These are phyloP conservation scores for Hedychridium roseum DNA, from an alignment of 2,888 invertebrate species.

Conservation along the genomic window DNA sequence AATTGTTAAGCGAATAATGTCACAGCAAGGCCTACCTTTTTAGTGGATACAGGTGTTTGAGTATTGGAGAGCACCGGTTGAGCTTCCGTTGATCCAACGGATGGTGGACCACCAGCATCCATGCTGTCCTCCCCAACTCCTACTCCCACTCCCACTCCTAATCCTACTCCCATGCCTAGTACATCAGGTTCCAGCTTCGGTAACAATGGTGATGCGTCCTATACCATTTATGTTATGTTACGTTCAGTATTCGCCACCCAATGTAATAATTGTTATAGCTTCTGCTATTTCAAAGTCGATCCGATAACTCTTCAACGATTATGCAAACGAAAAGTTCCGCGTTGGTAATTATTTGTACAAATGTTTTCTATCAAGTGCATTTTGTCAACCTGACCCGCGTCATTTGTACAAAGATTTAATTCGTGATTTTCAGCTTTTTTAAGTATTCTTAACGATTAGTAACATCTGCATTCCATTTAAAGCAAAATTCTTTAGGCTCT, in stretches of 20 bases:
- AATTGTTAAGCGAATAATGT: constrained; percentile 40
- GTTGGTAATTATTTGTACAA: too few relatives aligned
- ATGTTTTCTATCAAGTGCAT: too few relatives aligned
- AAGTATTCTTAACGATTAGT: constrained; percentile 20
- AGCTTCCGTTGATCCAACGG: constrained; percentile 74
- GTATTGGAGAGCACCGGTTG: constrained; percentile 61
- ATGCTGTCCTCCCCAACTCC: constrained; percentile 62
- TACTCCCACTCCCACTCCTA: constrained; percentile 56
- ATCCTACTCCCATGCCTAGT: constrained; percentile 61
- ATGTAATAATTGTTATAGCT: constrained; percentile 15
- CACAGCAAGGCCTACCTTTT: constrained; percentile 56
- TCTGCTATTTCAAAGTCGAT: constrained; percentile 3
- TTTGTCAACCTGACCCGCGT: too few relatives aligned
- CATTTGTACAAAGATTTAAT: background rate
- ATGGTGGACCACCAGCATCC: constrained; percentile 74
- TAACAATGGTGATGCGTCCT: constrained; percentile 61
- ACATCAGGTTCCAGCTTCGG: constrained; percentile 62
- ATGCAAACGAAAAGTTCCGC: too few relatives aligned
- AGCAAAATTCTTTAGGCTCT: constrained; percentile 23
- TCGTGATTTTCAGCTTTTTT: background rate
- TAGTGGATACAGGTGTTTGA: constrained; percentile 60
- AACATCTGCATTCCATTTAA: constrained; percentile 24
- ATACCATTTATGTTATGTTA: constrained; percentile 55
- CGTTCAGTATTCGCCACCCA: constrained; percentile 37
- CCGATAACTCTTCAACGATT: too few relatives aligned